Percentiles rank a stretch among this genome's conserved stretches.
Evolutionary conservation across 2,797 vertebrate species (phyloP).

Genomic region (Siniperca obscura): DNA sequence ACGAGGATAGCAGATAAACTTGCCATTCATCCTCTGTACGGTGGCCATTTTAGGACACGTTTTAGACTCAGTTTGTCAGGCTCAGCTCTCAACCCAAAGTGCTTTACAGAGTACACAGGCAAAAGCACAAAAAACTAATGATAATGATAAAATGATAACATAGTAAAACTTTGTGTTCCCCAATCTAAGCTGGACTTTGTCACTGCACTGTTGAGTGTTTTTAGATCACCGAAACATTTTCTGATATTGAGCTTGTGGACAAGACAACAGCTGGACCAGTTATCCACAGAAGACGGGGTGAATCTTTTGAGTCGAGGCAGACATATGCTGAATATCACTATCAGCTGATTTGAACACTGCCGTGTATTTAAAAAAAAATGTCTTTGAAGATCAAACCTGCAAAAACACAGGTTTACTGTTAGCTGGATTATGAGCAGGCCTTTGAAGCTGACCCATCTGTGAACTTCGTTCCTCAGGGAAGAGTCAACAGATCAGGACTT

Average conservation of each 20-base stretch:
- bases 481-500: constrained; percentile 42
- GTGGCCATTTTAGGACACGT: no score
- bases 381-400: constrained; percentile 21
- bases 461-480: constrained; percentile 45
- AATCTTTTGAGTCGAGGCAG: neutral
- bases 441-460: constrained; percentile 44
- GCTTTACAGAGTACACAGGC: no score
- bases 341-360: neutral
- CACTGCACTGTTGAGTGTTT: neutral
- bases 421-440: constrained; percentile 28
- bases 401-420: constrained; percentile 2
- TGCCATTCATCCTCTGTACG: no score
- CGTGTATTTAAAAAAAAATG: neutral
- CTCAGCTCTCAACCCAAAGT: no score
- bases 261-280: neutral
- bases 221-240: neutral
- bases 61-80: no score
- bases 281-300: neutral
- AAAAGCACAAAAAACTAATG: no score
- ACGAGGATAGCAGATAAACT: no score
- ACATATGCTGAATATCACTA: neutral
- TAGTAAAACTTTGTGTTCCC: no score
- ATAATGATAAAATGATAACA: no score
- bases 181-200: no score
- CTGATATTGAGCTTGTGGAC: neutral